Evolutionary conservation across 1,140 invertebrate species (phyloP), one percentile per base, ranked within the genome.

Genomic region (Callitettix versicolor): DNA sequence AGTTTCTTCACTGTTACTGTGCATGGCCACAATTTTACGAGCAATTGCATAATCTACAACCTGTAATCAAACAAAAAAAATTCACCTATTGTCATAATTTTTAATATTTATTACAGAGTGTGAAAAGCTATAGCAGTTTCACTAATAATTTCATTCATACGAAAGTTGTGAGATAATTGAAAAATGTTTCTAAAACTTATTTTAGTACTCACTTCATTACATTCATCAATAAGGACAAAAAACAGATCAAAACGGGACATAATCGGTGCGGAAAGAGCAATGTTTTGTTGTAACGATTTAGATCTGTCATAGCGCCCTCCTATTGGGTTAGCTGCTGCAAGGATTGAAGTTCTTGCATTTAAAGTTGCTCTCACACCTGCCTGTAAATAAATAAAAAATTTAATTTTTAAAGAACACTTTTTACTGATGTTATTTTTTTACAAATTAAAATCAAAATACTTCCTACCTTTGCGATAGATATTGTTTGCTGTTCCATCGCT

Each of bases 401-500:
- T 9, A 30, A 30, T 30, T 30, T 30, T 30, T 30, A 4, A 9
- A 30, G 26, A 30, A 30, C 26, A 30, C 3, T n/a, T n/a, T n/a
- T n/a, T n/a, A n/a, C n/a, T n/a, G n/a, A n/a, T n/a, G n/a, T n/a
- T n/a, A n/a, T n/a, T n/a, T n/a, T n/a, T n/a, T n/a, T 4, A 30
- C 26, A 30, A 30, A 30, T 4, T 30, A 30, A 30, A 30, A 30
- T 9, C 9, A 30, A 30, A 30, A 30, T 24, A 44, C 20, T 49
- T 56, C 36, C 61, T 65, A 82, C 81, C 74, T 99, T 98, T 0
- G 97, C 95, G 50, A 99, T 83, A 1, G 95, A 97, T 66, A 99
- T 99, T 0, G 96, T 99, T 72, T 99, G 97, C 68, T 99, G 97
- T 79, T 99, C 97, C 97, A 99, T 99, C 44, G 96, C 97, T 77